A percentile compares a stretch with the other conserved stretches of the same genome.
Conservation (phyloP, 2,113 vertebrate species). For the Lucifuga dentata region DNA sequence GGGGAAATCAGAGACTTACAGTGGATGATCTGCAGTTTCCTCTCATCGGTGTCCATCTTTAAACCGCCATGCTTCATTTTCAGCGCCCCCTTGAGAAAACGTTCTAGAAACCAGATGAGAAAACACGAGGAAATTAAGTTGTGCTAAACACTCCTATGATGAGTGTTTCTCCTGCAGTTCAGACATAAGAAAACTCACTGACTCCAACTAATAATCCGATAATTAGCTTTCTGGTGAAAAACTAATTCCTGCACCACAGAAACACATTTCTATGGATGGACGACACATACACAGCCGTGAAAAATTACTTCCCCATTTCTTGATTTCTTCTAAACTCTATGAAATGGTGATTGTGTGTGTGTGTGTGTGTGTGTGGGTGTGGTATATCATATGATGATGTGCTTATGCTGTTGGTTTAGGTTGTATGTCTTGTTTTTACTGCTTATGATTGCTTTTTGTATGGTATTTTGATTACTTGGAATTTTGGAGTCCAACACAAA, state of each 20-base stretch:
- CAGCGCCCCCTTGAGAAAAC: slow-evolving; percentile 21
- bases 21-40: slow-evolving; percentile 23
- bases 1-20: slow-evolving; percentile 25
- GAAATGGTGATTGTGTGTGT: too few relatives aligned
- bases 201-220: not conserved
- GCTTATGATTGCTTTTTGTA: too few relatives aligned
- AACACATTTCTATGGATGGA: slow-evolving; percentile 36
- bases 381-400: too few relatives aligned
- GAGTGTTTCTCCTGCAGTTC: slow-evolving; percentile 9
- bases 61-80: slow-evolving; percentile 34
- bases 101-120: slow-evolving; percentile 35
- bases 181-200: slow-evolving; percentile 11
- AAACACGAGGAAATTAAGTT: slow-evolving; percentile 33
- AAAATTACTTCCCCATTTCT: too few relatives aligned
- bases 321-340: too few relatives aligned
- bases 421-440: too few relatives aligned
- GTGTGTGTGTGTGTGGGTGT: too few relatives aligned
- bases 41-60: slow-evolving; percentile 35
- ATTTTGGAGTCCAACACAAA: too few relatives aligned
- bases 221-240: slow-evolving; percentile 31
- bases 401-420: too few relatives aligned
- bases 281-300: slow-evolving; percentile 13
- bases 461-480: too few relatives aligned
- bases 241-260: slow-evolving; percentile 37
- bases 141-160: slow-evolving; percentile 11